phyloP scores from a whole-genome alignment of 2,888 invertebrate species.

The Nephrotoma appendiculata region DNA sequence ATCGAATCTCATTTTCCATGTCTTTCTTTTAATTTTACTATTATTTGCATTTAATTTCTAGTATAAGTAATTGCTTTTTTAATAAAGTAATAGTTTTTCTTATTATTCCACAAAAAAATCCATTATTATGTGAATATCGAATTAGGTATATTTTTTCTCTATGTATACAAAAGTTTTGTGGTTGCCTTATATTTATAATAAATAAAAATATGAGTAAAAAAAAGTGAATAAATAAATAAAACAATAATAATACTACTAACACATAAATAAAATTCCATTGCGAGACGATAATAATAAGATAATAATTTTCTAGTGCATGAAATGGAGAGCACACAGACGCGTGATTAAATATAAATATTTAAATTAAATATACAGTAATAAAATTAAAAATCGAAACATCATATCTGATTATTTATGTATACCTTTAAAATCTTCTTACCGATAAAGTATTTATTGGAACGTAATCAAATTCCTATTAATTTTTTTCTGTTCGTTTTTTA shows the following conservation, averaged over 20 bases:
- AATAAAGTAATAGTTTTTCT: conserved; percentile 1
- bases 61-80: background rate
- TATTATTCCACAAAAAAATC: background rate
- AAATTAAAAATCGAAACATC: background rate
- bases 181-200: background rate
- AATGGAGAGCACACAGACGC: conserved; percentile 3
- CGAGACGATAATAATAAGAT: background rate
- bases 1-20: background rate
- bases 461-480: background rate
- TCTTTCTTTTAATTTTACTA: background rate
- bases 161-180: background rate
- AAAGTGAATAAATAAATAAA: background rate
- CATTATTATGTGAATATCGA: background rate
- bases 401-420: too few species aligned
- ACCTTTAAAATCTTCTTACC: too few species aligned
- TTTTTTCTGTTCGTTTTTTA: background rate
- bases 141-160: background rate
- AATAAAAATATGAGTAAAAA: background rate
- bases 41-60: background rate
- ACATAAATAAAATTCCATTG: background rate
- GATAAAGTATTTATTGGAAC: background rate
- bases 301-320: background rate
- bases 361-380: background rate
- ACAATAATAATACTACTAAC: background rate
- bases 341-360: background rate